A percentile compares a stretch with the other conserved stretches of the same genome.
These are phyloP conservation scores for Drosophila merina DNA, from an alignment of 2,888 invertebrate species.

Conservation along the genomic window DNA sequence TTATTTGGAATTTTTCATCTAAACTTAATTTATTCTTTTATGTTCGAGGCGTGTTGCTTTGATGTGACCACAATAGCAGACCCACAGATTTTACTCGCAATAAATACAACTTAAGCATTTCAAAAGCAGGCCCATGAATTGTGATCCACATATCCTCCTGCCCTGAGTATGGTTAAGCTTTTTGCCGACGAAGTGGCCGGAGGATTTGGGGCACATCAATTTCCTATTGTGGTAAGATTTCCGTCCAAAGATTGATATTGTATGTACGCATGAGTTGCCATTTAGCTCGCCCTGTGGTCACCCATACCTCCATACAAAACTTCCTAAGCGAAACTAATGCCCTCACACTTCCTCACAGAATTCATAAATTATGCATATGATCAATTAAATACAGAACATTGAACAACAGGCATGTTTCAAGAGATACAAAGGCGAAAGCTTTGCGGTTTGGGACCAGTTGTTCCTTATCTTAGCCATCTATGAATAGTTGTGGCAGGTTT, in stretches of 20 bases:
- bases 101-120: constrained; percentile 23
- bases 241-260: constrained; percentile 36
- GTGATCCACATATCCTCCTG: constrained; percentile 21
- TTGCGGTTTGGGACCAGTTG: constrained; percentile 9
- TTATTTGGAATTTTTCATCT: constrained; percentile 29
- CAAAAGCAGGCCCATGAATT: constrained; percentile 17
- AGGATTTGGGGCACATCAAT: constrained; percentile 13
- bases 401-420: constrained; percentile 2
- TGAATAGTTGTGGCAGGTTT: background rate
- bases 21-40: constrained; percentile 42
- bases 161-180: background rate
- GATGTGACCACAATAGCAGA: constrained; percentile 41
- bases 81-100: constrained; percentile 5
- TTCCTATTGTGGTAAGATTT: constrained; percentile 40
- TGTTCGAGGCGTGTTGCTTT: constrained; percentile 45
- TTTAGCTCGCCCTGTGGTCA: constrained; percentile 26
- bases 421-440: background rate
- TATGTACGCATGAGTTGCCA: constrained; percentile 29
- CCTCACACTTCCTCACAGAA: background rate
- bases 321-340: background rate
- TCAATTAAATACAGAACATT: constrained; percentile 38
- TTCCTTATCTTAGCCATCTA: background rate
- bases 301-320: constrained; percentile 1
- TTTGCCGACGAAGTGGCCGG: background rate
- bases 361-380: constrained; percentile 34